Percentiles rank a stretch among this genome's conserved stretches.
Evolutionary conservation across 2,113 vertebrate genomes (phyloP).

Genomic region (Anolis sagrei): DNA sequence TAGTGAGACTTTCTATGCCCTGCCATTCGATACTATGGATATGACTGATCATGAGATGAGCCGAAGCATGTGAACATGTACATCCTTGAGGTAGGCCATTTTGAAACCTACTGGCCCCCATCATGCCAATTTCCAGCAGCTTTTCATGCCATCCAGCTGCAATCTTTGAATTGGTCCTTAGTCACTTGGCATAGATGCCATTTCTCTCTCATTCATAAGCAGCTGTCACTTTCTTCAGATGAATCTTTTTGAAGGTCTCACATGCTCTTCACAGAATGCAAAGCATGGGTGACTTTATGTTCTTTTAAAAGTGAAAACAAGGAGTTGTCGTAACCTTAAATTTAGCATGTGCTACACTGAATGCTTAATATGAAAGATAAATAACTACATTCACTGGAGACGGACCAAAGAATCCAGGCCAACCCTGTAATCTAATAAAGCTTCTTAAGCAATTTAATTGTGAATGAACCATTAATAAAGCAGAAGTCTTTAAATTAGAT

Average conservation of each 20-base stretch:
- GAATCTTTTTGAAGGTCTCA: conserved; percentile 8
- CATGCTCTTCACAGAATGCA: conserved; percentile 8
- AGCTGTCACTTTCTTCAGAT: background rate
- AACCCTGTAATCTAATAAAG: conserved; percentile 62
- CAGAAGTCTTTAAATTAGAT: conserved; percentile 49
- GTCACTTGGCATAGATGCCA: background rate
- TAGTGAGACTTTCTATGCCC: background rate
- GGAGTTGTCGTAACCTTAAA: conserved; percentile 17
- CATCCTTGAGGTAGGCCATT: background rate
- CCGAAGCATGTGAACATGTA: background rate
- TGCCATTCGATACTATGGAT: no score
- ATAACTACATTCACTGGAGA: conserved; percentile 59
- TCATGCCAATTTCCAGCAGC: background rate
- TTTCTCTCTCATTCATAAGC: background rate
- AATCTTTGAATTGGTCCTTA: background rate
- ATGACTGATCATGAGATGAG: no score
- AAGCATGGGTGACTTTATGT: background rate
- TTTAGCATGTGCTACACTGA: conserved; percentile 36
- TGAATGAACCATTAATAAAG: conserved; percentile 59
- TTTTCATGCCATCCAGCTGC: background rate
- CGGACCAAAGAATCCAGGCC: conserved; percentile 52
- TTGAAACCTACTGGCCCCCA: background rate
- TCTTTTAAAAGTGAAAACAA: conserved; percentile 32
- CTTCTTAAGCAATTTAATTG: conserved; percentile 69
- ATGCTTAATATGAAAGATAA: conserved; percentile 41